Evolutionary conservation across 2,888 invertebrate species (phyloP).

Genomic region (Limnephilus marmoratus): DNA sequence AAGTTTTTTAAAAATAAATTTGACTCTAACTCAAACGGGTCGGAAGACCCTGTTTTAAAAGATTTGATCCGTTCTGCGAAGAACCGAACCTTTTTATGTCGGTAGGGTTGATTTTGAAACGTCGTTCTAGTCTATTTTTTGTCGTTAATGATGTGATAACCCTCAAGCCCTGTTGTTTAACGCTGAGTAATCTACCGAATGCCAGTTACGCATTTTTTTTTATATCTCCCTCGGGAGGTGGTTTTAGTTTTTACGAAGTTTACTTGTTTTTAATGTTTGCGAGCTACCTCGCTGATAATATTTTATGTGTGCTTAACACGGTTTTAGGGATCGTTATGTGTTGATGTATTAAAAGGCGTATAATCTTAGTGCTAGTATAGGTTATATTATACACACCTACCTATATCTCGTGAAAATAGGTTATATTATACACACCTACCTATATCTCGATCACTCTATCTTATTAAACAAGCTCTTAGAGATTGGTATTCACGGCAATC

Average conservation of each 20-base stretch:
- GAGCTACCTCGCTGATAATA: neutral
- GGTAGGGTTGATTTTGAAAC: neutral
- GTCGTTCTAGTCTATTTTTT: neutral
- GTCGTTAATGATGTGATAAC: neutral
- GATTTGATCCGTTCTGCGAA: neutral
- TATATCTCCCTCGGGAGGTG: neutral
- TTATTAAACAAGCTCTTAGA: no score
- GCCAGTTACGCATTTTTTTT: neutral
- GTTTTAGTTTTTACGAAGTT: neutral
- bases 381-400: no score
- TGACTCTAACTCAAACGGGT: neutral
- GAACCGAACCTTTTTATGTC: neutral
- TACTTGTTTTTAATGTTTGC: neutral
- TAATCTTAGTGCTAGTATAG: neutral
- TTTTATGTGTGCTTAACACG: neutral
- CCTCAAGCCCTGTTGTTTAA: neutral
- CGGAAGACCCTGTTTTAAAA: neutral
- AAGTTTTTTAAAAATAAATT: neutral
- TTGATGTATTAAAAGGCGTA: neutral
- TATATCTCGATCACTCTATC: no score
- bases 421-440: no score
- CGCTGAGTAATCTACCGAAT: neutral
- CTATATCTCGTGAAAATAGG: no score
- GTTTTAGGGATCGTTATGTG: neutral
- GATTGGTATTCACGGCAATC: no score